Evolutionary conservation across 2,113 vertebrate species (phyloP), one percentile per base, ranked within the genome.

Genomic region (Nicator chloris): DNA sequence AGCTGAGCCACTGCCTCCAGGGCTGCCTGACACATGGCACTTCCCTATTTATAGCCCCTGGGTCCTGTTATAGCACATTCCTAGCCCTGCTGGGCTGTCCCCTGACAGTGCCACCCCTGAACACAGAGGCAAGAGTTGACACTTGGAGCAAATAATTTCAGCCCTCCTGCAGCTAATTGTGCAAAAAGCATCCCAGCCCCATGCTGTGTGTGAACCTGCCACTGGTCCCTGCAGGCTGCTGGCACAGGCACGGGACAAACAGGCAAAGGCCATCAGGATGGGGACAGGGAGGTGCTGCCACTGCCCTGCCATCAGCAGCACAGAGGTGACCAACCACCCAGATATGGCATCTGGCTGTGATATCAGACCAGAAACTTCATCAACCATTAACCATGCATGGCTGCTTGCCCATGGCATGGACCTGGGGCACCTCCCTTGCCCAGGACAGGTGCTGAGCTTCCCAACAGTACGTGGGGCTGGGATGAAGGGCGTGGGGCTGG

Each of bases 371-470:
- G 50, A 65, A 73, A 49, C 18, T 63, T 44, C 82, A 30, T 80
- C 64, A 80, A 31, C 70, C 45, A 90, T 88, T 93, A 94, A 86
- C 90, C 50, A 10, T 0, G 0, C 0, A 0, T 13, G 39, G 42
- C 35, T 92, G 35, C 30, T 27, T 45, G 47, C 76, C 40, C 35
- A 0, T 4, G 6, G 27, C 2, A 2, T 0, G 1, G 30, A 23
- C 6, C 70, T 2, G 6, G 45, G 15, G 16, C 42, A 45, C 7
- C 42, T 86, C 24, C 73, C 50, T 47, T 2, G 0, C 54, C 33
- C 63, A 30, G 7, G 22, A 7, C 0, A 2, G 15, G 14, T 10
- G 19, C 39, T 0, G 0, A 73, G 56, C 7, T 51, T 53, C 51
- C 45, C 16, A 2, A 4, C 7, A 68, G 33, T 1, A 0, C 19